Conservation (phyloP, 2,797 vertebrate genomes). For the Toxotes lorentzi region DNA sequence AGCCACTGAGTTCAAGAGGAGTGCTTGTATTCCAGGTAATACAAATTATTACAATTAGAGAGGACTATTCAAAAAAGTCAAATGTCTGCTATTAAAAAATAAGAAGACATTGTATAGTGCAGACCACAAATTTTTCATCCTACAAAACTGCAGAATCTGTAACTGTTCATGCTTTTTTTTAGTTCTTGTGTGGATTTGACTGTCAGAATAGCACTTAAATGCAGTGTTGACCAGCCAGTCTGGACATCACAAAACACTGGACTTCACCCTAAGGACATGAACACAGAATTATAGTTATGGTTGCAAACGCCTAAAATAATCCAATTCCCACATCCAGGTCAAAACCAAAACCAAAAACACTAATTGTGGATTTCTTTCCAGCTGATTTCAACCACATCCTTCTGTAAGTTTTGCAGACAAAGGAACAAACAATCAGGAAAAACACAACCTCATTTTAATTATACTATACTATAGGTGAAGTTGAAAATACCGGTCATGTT, state of each 20-base stretch:
- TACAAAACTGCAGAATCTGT: neutral
- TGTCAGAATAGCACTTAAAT: neutral
- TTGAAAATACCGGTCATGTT: neutral
- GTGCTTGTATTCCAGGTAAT: too few species aligned
- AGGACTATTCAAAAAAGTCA: neutral
- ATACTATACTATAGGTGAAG: neutral
- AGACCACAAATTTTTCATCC: neutral
- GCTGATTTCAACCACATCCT: neutral
- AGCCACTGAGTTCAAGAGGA: too few species aligned
- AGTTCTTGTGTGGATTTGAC: neutral
- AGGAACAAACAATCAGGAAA: neutral
- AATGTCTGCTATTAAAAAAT: neutral
- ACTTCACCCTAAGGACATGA: neutral
- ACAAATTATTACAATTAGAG: too few species aligned
- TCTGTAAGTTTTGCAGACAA: neutral
- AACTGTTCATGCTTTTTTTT: neutral
- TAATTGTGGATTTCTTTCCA: neutral
- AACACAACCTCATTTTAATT: neutral
- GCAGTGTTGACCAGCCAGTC: neutral
- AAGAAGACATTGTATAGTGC: neutral
- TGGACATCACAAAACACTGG: neutral
- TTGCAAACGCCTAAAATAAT: conserved; percentile 1
- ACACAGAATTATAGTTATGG: neutral
- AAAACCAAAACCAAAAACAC: neutral
- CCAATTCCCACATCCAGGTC: neutral